Evolutionary conservation across 2,113 vertebrate genomes (phyloP), one percentile per base, ranked within the genome.

Genomic region (Lucifuga dentata): DNA sequence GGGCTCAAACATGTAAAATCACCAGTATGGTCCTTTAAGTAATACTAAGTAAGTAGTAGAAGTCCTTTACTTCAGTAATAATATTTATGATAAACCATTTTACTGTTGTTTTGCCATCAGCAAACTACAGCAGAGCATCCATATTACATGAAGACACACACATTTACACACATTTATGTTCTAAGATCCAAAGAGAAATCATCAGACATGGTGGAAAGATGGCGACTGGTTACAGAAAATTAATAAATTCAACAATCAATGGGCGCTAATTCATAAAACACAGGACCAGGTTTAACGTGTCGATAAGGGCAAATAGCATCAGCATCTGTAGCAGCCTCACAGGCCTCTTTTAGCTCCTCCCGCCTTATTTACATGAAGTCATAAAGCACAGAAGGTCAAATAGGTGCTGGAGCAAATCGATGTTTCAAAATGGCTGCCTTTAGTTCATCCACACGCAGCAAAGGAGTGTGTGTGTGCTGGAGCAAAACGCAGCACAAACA

Each of bases 81-180:
- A 41, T 66, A 35, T 74, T 53, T 23, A 75, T 24, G 24, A 33
- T 5, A 49, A 29, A 26, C 5, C 43, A 5, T 29, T 60, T 48
- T 5, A 2, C 63, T 64, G 20, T 32, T 48, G 29, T 35, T 52
- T 36, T 38, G 29, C 49, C 35, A 3, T 9, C 32, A 44, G 29
- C 35, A 56, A 51, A 46, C 20, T 11, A 13, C 46, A 55, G 5
- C 6, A 11, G 11, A 13, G 20, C 11, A 16, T 29, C n/a, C n/a
- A n/a, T n/a, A n/a, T 15, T 5, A 46, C 33, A 10, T 5, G 10
- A 29, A 26, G 40, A 35, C 6, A n/a, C n/a, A n/a, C n/a, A n/a
- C n/a, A n/a, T n/a, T 12, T 23, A 10, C 11, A 26, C 10, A 45
- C 38, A 17, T 24, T 38, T 2, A 24, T 9, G 41, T n/a, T 21